These are phyloP conservation scores for Aphelenchoides fujianensis DNA, from an alignment of 1,140 invertebrate species.

Conservation along the genomic window DNA sequence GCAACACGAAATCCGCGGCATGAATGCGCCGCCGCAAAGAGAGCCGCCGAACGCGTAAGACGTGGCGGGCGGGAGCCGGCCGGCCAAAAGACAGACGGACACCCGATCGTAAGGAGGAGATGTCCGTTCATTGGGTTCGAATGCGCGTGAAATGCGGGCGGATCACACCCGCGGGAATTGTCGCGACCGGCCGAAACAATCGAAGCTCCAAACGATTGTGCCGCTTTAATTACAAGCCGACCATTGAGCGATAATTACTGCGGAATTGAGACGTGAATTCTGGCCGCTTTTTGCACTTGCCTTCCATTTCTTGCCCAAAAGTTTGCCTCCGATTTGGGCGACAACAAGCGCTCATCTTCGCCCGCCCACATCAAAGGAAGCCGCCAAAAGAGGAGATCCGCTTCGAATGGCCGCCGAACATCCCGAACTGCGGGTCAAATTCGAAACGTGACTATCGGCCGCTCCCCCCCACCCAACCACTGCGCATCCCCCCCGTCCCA, in stretches of 20 bases:
- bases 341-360: no score
- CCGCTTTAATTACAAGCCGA: no score
- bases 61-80: neutral
- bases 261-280: no score
- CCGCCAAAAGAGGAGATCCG: neutral
- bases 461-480: no score
- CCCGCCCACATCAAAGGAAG: neutral
- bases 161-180: neutral
- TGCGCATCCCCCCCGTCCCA: neutral
- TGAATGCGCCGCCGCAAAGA: neutral
- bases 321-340: no score
- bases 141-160: neutral
- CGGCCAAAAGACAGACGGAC: neutral
- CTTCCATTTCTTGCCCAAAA: no score
- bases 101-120: no score
- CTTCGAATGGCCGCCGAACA: neutral
- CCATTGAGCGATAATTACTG: no score
- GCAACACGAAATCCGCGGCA: conserved; percentile 2
- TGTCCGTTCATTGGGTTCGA: no score
- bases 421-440: neutral
- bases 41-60: neutral
- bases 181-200: neutral
- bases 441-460: neutral
- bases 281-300: no score
- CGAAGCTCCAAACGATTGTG: no score